These are phyloP conservation scores for Halichondria panicea DNA, from an alignment of 37 sponge, comb jelly and placozoan genomes.

Conservation along the genomic window DNA sequence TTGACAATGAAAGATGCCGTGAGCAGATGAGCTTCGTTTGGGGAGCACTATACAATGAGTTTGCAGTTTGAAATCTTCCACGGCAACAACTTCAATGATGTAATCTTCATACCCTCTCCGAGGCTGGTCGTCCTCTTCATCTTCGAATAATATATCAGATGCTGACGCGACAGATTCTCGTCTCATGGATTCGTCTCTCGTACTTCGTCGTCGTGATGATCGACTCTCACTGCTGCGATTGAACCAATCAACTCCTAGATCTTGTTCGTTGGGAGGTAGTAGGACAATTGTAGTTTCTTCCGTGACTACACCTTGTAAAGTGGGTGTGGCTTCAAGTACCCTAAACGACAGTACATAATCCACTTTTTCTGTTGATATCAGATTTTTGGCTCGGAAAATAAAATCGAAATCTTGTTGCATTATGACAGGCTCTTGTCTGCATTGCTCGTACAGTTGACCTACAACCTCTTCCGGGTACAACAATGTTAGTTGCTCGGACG, in stretches of 20 bases:
- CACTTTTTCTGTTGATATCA: not conserved
- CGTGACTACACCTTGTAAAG: conserved; percentile 54
- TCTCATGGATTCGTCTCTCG: not conserved
- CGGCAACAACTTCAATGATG: not conserved
- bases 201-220: not conserved
- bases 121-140: not conserved
- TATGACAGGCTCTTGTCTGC: not conserved
- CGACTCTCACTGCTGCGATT: not conserved
- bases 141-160: not conserved
- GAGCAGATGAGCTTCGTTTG: not conserved
- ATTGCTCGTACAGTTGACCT: conserved; percentile 16
- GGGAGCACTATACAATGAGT: conserved; percentile 49
- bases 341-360: conserved; percentile 6
- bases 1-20: conserved; percentile 32
- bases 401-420: conserved; percentile 29
- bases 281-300: conserved; percentile 37
- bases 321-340: conserved; percentile 32
- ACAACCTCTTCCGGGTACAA: conserved; percentile 17
- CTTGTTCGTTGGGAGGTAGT: conserved; percentile 35
- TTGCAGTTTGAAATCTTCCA: conserved; percentile 18
- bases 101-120: not conserved
- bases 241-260: no score
- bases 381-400: not conserved
- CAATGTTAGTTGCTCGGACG: no score
- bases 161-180: not conserved